Conservation (phyloP, 2,797 vertebrate species). For the Spheniscus humboldti region DNA sequence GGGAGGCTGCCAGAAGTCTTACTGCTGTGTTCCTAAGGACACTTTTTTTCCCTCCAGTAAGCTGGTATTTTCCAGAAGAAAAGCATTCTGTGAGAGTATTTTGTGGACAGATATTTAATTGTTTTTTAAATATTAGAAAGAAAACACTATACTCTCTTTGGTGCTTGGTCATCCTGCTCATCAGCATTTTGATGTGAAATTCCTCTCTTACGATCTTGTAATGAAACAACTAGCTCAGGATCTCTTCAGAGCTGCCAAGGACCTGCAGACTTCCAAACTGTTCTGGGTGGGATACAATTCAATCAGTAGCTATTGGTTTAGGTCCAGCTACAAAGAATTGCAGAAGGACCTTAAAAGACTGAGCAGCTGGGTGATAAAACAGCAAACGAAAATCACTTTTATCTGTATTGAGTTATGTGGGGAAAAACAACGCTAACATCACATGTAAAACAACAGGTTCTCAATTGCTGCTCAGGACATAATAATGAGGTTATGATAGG, state of each 20-base stretch:
- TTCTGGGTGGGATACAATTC: not conserved
- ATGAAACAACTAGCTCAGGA: not conserved
- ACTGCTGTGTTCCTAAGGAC: not conserved
- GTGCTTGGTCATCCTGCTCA: not conserved
- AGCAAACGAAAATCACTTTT: not conserved
- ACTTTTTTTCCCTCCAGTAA: not conserved
- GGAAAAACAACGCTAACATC: not conserved
- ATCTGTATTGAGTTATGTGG: no score
- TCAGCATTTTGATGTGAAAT: not conserved
- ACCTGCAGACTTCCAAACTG: not conserved
- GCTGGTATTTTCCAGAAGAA: not conserved
- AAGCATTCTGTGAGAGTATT: not conserved
- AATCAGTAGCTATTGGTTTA: not conserved
- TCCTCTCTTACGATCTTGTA: not conserved
- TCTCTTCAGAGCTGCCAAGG: not conserved
- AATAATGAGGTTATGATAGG: not conserved
- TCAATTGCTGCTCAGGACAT: not conserved
- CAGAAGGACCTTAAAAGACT: not conserved
- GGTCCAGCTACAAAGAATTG: not conserved
- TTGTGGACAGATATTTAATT: not conserved
- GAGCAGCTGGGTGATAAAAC: not conserved
- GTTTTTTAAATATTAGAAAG: not conserved
- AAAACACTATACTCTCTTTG: not conserved
- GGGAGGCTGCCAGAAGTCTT: not conserved
- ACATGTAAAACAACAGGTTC: not conserved